Evolutionary conservation across 2,888 invertebrate species (phyloP), one percentile per base, ranked within the genome.

Genomic region (Eilema caniola): DNA sequence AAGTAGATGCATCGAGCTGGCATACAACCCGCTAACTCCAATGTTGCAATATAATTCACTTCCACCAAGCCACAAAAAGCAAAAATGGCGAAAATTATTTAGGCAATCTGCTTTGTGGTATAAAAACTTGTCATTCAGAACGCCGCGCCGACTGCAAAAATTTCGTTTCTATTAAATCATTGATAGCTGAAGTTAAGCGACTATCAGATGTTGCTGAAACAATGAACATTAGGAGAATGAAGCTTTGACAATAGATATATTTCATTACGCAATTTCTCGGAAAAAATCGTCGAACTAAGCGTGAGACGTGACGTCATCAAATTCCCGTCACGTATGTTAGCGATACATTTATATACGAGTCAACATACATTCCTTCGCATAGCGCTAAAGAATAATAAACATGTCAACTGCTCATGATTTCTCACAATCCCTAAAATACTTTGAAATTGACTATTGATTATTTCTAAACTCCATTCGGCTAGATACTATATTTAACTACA

Each of bases 381-480:
- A 8, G 47, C 25, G 20, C 47, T 11, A 33, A 62, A 33, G 5
- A 56, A 62, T 62, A 56, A 57, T 8, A 68, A 57, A 57, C 12
- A 24, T 23, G n/a, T 64, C 63, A 28, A n/a, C 59, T 69, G 57
- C 33, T 68, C 41, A 68, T 68, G 3, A 41, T 41, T 37, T 37
- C 25, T 63, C 37, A 41, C 57, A 57, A 63, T 37, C 25, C 41
- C 10, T 68, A 25, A 68, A 62, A 53, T 14, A 68, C 31, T 53
- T 62, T 56, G n/a, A 23, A n/a, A 16, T 59, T n/a, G 41, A 16
- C 62, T 63, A 33, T 68, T 25, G 62, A 62, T 41, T 68, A 37
- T 57, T 28, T 28, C 25, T 37, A 37, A 7, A n/a, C n/a, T n/a
- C n/a, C n/a, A n/a, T n/a, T n/a, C n/a, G n/a, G n/a, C n/a, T n/a